Evolutionary conservation across 2,888 invertebrate genomes (phyloP).

Genomic region (Chaitophorus viminalis): DNA sequence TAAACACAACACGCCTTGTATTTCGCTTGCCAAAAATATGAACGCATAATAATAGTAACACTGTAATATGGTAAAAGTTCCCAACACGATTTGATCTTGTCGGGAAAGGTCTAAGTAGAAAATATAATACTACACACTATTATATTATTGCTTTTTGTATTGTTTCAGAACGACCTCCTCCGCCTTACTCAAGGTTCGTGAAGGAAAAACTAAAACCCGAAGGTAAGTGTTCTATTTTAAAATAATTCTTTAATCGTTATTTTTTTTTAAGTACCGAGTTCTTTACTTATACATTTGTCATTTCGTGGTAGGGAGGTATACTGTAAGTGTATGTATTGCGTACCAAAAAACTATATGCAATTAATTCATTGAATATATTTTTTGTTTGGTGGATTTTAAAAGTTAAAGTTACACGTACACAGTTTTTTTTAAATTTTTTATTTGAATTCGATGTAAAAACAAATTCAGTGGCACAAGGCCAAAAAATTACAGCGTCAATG

Average conservation of each 20-base stretch:
- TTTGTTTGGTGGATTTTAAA: not conserved
- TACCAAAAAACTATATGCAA: not conserved
- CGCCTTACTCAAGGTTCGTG: constrained; percentile 82
- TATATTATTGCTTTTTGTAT: constrained; percentile 65
- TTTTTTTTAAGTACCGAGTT: not conserved
- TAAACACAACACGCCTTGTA: not conserved
- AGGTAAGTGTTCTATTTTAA: constrained; percentile 72
- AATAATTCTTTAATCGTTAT: not conserved
- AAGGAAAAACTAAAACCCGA: constrained; percentile 76
- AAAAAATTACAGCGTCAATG: not conserved
- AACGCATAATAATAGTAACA: not conserved
- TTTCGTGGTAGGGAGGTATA: not conserved
- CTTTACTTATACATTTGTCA: not conserved
- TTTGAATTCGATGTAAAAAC: constrained; percentile 4
- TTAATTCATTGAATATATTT: not conserved
- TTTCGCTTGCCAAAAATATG: not conserved
- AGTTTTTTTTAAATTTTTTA: not conserved
- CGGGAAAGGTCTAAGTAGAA: not conserved
- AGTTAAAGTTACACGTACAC: constrained; percentile 2
- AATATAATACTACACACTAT: not conserved
- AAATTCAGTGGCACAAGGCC: constrained; percentile 50
- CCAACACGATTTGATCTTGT: not conserved
- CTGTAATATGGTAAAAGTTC: not conserved
- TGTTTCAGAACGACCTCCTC: constrained; percentile 83
- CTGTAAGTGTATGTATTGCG: not conserved